Base-by-base conservation (phyloP, 2,113 vertebrate genomes). In the Odocoileus virginianus region DNA sequence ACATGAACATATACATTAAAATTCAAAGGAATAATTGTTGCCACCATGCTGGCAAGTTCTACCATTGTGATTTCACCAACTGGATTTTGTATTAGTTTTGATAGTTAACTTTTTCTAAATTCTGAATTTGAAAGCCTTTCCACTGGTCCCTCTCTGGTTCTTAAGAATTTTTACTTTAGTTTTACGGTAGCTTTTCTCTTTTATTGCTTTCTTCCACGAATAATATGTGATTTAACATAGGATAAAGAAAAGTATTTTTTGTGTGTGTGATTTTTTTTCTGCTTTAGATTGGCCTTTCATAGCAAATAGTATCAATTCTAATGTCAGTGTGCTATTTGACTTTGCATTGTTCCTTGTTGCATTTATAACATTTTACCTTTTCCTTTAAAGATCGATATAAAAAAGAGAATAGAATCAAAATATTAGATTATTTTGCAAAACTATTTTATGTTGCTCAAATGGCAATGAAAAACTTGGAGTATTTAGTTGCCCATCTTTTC, bases 21-120 rank as follows among this genome's bases (percentile, higher is more conserved):
- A 64, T 93, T 94, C 61, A 93, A 13, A 87, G n/a, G 36, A 78
- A 58, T 14, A 23, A 1, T 60, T 95, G 88, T 50, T 92, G 40
- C 19, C 33, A 97, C 47, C 78, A 52, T 19, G 74, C 60, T 83
- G 47, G 23, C 19, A 40, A 36, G 6, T 96, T 84, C 16, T 9
- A 54, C 14, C 12, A 4, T 12, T 87, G 43, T 87, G 52, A 61
- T 84, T 96, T 96, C 27, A 91, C 33, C 52, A 87, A 81, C 21
- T 78, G 7, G 6, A 45, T 93, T 97, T 96, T 60, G n/a, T 87
- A 55, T 91, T 93, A 82, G 90, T 76, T 94, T 95, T 89, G 14
- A 71, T 79, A 21, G 23, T 92, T 91, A 30, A 28, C 43, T 81
- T 85, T 94, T 79, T 87, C 25, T 40, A 74, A 16, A 87, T 91